phyloP scores from a whole-genome alignment of 2,113 vertebrate species.

The Hepsetus odoe region DNA sequence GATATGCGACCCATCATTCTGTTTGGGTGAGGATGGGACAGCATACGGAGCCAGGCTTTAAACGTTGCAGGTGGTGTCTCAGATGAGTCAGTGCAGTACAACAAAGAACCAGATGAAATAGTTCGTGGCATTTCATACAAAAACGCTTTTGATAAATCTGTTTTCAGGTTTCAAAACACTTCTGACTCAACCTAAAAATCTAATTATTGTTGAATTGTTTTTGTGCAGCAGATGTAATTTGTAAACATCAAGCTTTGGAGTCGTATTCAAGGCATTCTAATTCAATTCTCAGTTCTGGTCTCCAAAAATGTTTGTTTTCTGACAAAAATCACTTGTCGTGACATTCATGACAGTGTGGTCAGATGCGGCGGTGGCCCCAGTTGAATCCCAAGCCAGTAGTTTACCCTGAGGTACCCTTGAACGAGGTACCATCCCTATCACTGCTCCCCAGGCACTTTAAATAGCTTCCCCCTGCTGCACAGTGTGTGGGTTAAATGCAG shows the following conservation, averaged over 20 bases:
- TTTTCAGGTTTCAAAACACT: not conserved
- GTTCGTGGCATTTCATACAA: not conserved
- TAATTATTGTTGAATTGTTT: no score
- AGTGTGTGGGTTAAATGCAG: no score
- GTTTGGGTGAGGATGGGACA: not conserved
- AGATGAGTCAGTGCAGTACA: not conserved
- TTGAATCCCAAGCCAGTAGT: no score
- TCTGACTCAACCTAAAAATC: no score
- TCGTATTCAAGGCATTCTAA: not conserved
- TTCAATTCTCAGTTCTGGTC: not conserved
- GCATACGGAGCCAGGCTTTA: not conserved
- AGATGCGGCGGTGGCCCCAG: no score
- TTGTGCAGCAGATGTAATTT: not conserved
- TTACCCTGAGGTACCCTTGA: no score
- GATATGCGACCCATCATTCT: not conserved
- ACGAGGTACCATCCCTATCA: no score
- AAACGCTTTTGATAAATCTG: no score
- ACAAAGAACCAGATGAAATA: not conserved
- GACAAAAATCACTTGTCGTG: not conserved
- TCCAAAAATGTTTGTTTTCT: not conserved
- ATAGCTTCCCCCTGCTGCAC: no score
- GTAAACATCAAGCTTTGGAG: no score
- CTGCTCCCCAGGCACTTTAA: no score
- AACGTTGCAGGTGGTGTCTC: not conserved
- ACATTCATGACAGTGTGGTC: no score